A percentile compares a stretch with the other conserved stretches of the same genome.
Evolutionary conservation across 2,797 vertebrate species (phyloP).

Genomic region (Enteromius thamalakanensis): DNA sequence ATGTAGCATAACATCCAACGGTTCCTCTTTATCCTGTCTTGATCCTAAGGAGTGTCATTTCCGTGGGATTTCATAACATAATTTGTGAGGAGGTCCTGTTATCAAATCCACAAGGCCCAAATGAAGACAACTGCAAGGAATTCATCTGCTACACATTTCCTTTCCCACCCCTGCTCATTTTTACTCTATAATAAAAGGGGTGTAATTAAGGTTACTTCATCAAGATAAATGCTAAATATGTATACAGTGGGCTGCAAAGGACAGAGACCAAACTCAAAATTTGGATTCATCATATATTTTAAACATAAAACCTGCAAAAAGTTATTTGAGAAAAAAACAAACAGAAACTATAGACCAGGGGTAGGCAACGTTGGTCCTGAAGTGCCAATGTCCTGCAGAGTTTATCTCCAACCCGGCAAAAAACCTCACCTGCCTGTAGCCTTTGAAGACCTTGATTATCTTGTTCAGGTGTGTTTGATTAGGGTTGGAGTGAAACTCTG

Average conservation of each 20-base stretch:
- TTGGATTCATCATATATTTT: neutral
- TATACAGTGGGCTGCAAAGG: neutral
- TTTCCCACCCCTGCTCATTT: neutral
- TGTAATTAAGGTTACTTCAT: neutral
- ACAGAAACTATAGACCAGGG: too few relatives aligned
- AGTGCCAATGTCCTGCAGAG: too few relatives aligned
- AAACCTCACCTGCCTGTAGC: too few relatives aligned
- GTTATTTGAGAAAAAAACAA: neutral
- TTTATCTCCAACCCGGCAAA: too few relatives aligned
- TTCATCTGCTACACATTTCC: neutral
- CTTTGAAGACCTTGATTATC: too few relatives aligned
- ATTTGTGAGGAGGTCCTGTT: conserved; percentile 24
- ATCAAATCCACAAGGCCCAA: neutral
- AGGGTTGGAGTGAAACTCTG: too few relatives aligned
- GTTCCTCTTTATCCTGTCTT: neutral
- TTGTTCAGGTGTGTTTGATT: too few relatives aligned
- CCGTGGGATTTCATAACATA: conserved; percentile 29
- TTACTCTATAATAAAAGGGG: neutral
- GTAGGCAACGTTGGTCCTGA: too few relatives aligned
- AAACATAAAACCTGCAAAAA: neutral
- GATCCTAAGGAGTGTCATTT: conserved; percentile 20
- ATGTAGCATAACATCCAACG: conserved; percentile 49
- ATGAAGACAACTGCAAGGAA: neutral
- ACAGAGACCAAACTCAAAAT: neutral
- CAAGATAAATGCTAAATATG: neutral